A percentile compares a stretch with the other conserved stretches of the same genome.
Evolutionary conservation across 1,140 invertebrate species (phyloP).

Genomic region (Trialeurodes vaporariorum): DNA sequence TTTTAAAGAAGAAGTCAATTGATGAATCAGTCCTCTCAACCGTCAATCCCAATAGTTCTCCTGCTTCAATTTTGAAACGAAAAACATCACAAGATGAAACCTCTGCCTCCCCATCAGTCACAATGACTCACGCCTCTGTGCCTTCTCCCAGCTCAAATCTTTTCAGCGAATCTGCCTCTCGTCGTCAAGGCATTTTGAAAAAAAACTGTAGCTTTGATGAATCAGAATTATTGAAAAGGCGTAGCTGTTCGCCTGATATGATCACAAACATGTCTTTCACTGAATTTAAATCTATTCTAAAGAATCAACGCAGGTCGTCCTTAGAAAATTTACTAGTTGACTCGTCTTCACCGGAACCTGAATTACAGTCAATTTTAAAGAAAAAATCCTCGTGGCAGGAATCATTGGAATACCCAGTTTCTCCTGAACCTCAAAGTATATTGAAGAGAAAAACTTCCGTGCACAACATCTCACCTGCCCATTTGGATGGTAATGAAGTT

Average conservation of each 20-base stretch:
- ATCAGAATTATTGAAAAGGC: conserved; percentile 50
- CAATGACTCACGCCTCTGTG: conserved; percentile 32
- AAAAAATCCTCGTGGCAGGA: background rate
- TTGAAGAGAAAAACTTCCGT: conserved; percentile 47
- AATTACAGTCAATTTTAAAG: conserved; percentile 23
- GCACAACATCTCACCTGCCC: conserved; percentile 11
- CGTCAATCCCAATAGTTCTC: conserved; percentile 24
- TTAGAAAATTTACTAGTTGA: conserved; percentile 51
- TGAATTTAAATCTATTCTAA: conserved; percentile 51
- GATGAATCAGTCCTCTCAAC: conserved; percentile 30
- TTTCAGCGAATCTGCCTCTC: conserved; percentile 17
- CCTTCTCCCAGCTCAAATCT: conserved; percentile 15
- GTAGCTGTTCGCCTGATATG: conserved; percentile 54
- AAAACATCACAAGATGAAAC: conserved; percentile 51
- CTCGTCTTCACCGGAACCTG: conserved; percentile 41
- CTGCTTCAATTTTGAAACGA: conserved; percentile 61
- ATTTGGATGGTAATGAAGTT: conserved; percentile 16
- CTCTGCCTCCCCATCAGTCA: conserved; percentile 24
- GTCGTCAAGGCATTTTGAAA: conserved; percentile 61
- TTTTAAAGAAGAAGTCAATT: conserved; percentile 28
- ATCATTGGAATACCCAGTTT: background rate
- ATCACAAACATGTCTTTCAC: conserved; percentile 36
- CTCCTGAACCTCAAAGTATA: conserved; percentile 43
- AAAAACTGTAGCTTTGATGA: conserved; percentile 63
- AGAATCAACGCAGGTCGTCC: conserved; percentile 52